phyloP scores from a whole-genome alignment of 2,888 invertebrate genomes.

The Philereme vetulata region DNA sequence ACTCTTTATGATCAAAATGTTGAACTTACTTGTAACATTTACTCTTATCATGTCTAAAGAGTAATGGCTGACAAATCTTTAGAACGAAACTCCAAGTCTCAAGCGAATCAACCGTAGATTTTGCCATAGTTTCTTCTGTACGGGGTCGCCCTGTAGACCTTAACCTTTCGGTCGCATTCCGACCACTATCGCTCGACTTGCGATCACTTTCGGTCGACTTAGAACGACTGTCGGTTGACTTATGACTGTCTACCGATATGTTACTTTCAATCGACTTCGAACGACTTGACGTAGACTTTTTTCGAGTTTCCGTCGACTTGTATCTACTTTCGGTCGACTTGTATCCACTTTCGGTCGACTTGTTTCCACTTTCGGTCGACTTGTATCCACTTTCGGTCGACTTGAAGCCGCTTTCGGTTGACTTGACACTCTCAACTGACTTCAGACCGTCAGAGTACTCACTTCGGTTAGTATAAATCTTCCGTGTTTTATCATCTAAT shows the following conservation, averaged over 20 bases:
- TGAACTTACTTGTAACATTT: constrained; percentile 72
- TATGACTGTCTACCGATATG: constrained; percentile 19
- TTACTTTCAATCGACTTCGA: constrained; percentile 19
- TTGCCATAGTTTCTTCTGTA: constrained; percentile 50
- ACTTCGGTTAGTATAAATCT: constrained; percentile 50
- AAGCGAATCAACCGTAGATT: constrained; percentile 64
- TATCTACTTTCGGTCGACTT: constrained; percentile 29
- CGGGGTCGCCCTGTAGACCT: background rate
- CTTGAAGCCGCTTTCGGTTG: constrained; percentile 41
- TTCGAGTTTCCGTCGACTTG: constrained; percentile 25
- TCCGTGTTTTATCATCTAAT: constrained; percentile 57
- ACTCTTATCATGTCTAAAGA: constrained; percentile 74
- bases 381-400: constrained; percentile 36
- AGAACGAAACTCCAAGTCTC: constrained; percentile 77
- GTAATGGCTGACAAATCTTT: constrained; percentile 74
- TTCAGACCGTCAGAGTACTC: constrained; percentile 61
- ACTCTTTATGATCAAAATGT: no score
- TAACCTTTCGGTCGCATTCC: constrained; percentile 2
- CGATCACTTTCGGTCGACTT: constrained; percentile 7
- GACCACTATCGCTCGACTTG: constrained; percentile 21
- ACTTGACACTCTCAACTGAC: constrained; percentile 57
- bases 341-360: constrained; percentile 42
- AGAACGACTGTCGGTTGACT: background rate
- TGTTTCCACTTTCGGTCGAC: constrained; percentile 50
- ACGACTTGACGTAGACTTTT: constrained; percentile 11